These are phyloP conservation scores for Hirtodrosophila trivittata DNA, from an alignment of 2,888 invertebrate genomes.

Conservation along the genomic window DNA sequence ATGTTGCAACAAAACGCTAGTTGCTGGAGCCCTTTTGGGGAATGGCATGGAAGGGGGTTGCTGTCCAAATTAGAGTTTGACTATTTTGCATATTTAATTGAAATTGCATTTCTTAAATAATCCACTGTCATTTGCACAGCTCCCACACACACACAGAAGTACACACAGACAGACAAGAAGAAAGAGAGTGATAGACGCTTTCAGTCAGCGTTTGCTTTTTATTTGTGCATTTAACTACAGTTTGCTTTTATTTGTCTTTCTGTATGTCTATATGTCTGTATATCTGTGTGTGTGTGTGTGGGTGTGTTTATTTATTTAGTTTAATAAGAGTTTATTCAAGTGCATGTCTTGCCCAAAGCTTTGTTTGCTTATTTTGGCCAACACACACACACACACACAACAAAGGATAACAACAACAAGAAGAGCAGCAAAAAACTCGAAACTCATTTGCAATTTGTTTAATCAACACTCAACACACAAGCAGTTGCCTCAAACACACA, in stretches of 20 bases:
- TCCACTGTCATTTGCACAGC: slow-evolving; percentile 66
- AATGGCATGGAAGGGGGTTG: slow-evolving; percentile 27
- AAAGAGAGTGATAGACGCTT: slow-evolving; percentile 22
- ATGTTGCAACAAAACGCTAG: neutral
- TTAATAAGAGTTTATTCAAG: slow-evolving; percentile 76
- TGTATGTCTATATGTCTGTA: slow-evolving; percentile 20
- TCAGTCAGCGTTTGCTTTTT: slow-evolving; percentile 44
- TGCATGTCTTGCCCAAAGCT: slow-evolving; percentile 68
- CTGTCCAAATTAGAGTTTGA: slow-evolving; percentile 76
- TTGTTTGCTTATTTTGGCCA: slow-evolving; percentile 65
- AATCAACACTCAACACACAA: slow-evolving; percentile 69
- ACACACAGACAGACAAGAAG: neutral
- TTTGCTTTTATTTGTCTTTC: slow-evolving; percentile 24
- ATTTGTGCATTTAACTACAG: slow-evolving; percentile 64
- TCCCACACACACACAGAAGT: slow-evolving; percentile 19
- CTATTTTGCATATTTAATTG: slow-evolving; percentile 78
- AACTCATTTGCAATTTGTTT: slow-evolving; percentile 78
- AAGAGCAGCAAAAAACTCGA: slow-evolving; percentile 42
- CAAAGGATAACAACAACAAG: slow-evolving; percentile 12
- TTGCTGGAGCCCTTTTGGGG: slow-evolving; percentile 16
- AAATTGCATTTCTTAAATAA: slow-evolving; percentile 78
- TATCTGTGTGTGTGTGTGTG: slow-evolving; percentile 18
- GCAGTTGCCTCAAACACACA: slow-evolving; percentile 39
- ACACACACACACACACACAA: slow-evolving; percentile 35
- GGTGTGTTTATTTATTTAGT: slow-evolving; percentile 64